A percentile compares a stretch with the other conserved stretches of the same genome.
Evolutionary conservation across 2,113 vertebrate species (phyloP).

Genomic region (Zapus hudsonius): DNA sequence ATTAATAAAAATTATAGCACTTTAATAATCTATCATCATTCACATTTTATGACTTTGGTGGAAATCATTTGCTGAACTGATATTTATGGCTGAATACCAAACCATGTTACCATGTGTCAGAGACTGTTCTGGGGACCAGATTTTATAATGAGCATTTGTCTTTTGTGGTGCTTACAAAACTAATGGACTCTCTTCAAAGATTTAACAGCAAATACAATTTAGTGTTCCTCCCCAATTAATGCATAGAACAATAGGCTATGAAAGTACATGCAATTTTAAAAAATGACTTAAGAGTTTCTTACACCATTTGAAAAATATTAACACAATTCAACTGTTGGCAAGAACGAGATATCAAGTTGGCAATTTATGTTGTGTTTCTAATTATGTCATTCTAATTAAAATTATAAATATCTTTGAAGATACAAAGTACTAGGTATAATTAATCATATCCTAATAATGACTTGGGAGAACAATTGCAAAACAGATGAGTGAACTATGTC

Average conservation of each 20-base stretch:
- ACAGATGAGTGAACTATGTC: neutral
- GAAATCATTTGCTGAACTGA: neutral
- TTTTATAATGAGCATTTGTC: conserved; percentile 35
- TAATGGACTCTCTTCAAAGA: neutral
- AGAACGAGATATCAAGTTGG: neutral
- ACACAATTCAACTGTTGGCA: neutral
- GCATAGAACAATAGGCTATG: neutral
- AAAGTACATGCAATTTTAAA: neutral
- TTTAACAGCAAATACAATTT: conserved; percentile 20
- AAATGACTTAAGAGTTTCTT: conserved; percentile 1
- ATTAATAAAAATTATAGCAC: neutral
- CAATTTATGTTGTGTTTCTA: conserved; percentile 12
- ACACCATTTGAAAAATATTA: conserved; percentile 27
- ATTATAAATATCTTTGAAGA: conserved; percentile 39
- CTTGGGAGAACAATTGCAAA: neutral
- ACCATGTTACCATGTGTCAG: neutral
- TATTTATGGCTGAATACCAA: neutral
- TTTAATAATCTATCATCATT: neutral
- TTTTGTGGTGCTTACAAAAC: conserved; percentile 2
- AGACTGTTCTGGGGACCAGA: neutral
- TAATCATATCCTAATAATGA: neutral
- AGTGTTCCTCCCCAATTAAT: conserved; percentile 4
- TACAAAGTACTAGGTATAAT: neutral
- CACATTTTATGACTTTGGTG: conserved; percentile 22
- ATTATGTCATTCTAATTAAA: conserved; percentile 23